phyloP scores from a whole-genome alignment of 1,140 invertebrate genomes.

The Marisa cornuarietis region DNA sequence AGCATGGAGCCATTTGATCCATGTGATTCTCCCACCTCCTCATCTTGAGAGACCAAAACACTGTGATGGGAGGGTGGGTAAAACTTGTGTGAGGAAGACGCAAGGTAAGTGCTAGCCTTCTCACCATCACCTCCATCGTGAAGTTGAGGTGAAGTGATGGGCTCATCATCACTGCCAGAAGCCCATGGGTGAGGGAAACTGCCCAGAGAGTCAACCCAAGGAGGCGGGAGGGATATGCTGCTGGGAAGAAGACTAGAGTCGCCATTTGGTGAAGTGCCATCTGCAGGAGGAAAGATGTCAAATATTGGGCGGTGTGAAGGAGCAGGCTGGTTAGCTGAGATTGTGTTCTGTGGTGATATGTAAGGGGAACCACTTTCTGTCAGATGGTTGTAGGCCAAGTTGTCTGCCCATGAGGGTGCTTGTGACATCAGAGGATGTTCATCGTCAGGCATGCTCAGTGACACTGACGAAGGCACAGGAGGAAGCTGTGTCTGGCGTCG shows the following conservation, averaged over 20 bases:
- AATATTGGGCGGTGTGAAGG: constrained; percentile 44
- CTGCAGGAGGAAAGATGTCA: constrained; percentile 42
- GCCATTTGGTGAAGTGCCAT: constrained; percentile 6
- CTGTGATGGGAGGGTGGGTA: constrained; percentile 48
- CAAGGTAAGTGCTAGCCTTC: constrained; percentile 38
- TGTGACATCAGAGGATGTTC: constrained; percentile 52
- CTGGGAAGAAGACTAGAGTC: not conserved
- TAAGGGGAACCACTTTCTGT: constrained; percentile 57
- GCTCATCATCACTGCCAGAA: constrained; percentile 23
- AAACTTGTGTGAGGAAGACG: constrained; percentile 47
- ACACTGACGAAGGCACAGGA: constrained; percentile 42
- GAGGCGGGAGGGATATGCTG: constrained; percentile 19
- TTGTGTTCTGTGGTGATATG: constrained; percentile 53
- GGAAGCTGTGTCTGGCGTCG: constrained; percentile 43
- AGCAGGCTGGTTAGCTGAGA: constrained; percentile 30
- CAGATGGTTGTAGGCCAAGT: constrained; percentile 54
- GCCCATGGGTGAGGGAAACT: constrained; percentile 7
- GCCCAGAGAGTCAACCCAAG: constrained; percentile 17
- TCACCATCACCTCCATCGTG: constrained; percentile 33
- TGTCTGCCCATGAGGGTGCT: constrained; percentile 61
- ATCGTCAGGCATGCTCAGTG: constrained; percentile 48
- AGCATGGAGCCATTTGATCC: constrained; percentile 30
- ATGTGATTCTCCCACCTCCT: constrained; percentile 18
- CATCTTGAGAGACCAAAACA: constrained; percentile 41
- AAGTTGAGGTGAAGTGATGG: constrained; percentile 29